Base-by-base conservation (phyloP, 1,140 invertebrate species). In the Drosophila murphyi region DNA sequence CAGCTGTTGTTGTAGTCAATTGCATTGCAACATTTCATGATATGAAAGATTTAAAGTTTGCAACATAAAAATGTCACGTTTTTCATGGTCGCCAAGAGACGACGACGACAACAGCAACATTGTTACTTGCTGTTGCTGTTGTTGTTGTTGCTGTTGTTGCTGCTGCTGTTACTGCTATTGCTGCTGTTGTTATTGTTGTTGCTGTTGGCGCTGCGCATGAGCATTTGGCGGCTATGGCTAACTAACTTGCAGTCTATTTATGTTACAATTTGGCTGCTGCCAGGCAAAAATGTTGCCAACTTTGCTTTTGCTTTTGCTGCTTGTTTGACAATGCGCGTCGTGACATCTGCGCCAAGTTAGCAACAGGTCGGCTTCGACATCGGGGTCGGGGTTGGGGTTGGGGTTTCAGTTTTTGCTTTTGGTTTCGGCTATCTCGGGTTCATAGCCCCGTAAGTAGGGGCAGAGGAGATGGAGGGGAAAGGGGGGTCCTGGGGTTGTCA, bases 41-140 rank as follows among this genome's bases (percentile, higher is more conserved):
- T 91, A 91, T 92, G 90, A 91, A 91, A 91, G 90, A 92, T 92
- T 92, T 92, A 90, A 86, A 90, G 89, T 91, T 88, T 90, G 90
- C 90, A 90, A 91, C 90, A 91, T 91, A 87, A 91, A 92, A 91
- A 91, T 92, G 90, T 92, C 90, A 92, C 90, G 90, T 92, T 92
- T 92, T 92, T 91, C 90, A 92, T 92, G 90, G 90, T 91, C 90
- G 90, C 83, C 81, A 90, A 63, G 76, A 89, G 85, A 85, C 85
- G 60, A 59, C 83, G 78, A 82, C 83, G 64, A 64, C 59, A 60
- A 56, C 67, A 39, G 48, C 62, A 6, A 54, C 70, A 43, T 61
- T 72, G 29, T 8, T 43, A 29, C 20, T 20, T 20, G 34, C 59
- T 78, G 75, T 68, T 69, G 82, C 51, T 69, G 72, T 52, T 77